Conservation (phyloP, 2,113 vertebrate species). For the Psammodynastes pulverulentus region DNA sequence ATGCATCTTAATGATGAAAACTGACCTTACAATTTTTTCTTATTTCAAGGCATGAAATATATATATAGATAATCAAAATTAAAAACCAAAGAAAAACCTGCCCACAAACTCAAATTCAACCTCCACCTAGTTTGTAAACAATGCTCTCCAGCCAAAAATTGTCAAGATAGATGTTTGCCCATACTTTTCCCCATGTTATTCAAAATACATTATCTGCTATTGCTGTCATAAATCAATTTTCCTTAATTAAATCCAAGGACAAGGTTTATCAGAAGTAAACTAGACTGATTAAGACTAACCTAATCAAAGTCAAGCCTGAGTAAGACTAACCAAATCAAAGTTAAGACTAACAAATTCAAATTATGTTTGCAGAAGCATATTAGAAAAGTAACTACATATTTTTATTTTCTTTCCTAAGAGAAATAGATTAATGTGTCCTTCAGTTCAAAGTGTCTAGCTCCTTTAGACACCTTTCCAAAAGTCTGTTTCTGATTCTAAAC, state of each 20-base stretch:
- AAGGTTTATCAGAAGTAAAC: neutral
- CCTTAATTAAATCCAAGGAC: neutral
- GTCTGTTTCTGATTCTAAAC: slow-evolving; percentile 77
- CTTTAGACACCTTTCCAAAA: slow-evolving; percentile 62
- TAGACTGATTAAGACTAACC: neutral
- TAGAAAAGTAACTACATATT: neutral
- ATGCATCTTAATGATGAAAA: no score
- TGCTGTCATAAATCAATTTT: neutral
- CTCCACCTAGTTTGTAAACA: neutral
- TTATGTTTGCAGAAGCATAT: slow-evolving; percentile 8
- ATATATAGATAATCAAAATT: no score
- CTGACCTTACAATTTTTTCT: no score
- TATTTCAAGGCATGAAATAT: no score
- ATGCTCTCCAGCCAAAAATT: neutral
- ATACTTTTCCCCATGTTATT: neutral
- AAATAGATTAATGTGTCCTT: neutral
- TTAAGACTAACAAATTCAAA: slow-evolving; percentile 9
- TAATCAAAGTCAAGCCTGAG: neutral
- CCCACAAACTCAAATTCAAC: neutral
- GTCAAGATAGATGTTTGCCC: neutral
- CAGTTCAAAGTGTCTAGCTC: slow-evolving; percentile 33
- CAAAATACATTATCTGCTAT: neutral
- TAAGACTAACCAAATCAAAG: neutral
- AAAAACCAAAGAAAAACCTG: neutral
- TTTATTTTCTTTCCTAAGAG: neutral